A percentile compares a stretch with the other conserved stretches of the same genome.
Evolutionary conservation across 1,140 invertebrate species (phyloP).

Genomic region (Acromyrmex charruanus): DNA sequence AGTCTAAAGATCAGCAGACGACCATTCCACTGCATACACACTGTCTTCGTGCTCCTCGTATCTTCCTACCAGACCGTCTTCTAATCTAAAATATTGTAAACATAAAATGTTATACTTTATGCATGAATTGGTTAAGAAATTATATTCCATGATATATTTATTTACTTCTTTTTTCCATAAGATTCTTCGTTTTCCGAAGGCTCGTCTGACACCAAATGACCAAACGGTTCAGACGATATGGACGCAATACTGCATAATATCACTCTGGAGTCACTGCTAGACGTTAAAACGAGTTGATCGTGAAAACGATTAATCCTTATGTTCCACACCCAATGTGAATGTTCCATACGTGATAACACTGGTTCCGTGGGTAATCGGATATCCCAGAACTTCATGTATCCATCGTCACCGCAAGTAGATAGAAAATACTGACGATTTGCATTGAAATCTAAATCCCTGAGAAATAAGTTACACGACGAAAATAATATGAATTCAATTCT

Average conservation of each 20-base stretch:
- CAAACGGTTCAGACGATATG: conserved; percentile 94
- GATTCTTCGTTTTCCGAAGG: conserved; percentile 76
- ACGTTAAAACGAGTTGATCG: conserved; percentile 97
- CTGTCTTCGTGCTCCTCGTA: conserved; percentile 99
- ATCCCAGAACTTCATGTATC: conserved; percentile 98
- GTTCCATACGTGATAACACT: conserved; percentile 93
- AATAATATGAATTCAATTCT: neutral
- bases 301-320: conserved; percentile 98
- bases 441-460: conserved; percentile 97
- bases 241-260: conserved; percentile 94
- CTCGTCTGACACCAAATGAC: conserved; percentile 86
- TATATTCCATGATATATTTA: neutral
- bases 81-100: conserved; percentile 85
- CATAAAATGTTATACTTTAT: conserved; percentile 7
- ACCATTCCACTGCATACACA: conserved; percentile 99
- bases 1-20: conserved; percentile 98
- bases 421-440: conserved; percentile 98
- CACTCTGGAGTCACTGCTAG: conserved; percentile 97
- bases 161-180: conserved; percentile 83
- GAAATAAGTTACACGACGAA: conserved; percentile 54
- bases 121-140: neutral
- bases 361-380: conserved; percentile 93
- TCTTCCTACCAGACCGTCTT: conserved; percentile 94
- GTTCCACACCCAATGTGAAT: conserved; percentile 99
- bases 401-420: conserved; percentile 98